Evolutionary conservation across 2,888 invertebrate genomes (phyloP), one percentile per base, ranked within the genome.

Genomic region (Caradrina kadenii): DNA sequence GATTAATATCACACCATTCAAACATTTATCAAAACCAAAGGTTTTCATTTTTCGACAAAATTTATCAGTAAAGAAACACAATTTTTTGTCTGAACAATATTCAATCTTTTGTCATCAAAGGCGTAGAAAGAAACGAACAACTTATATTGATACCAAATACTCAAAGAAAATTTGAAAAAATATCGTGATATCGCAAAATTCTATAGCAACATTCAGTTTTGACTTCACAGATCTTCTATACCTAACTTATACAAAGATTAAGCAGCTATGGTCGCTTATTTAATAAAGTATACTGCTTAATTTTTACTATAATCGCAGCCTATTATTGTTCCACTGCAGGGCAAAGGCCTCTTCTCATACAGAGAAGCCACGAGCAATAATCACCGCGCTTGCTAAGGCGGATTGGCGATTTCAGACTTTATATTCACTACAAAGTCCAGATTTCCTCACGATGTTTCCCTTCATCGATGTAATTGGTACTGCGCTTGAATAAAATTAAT

Each of bases 1-100:
- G 69, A 78, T 80, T 82, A 73, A 63, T 60, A 70, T 49, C 62
- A 60, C 2, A 53, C 70, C 61, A 65, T 69, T 63, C 52, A 31
- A 63, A 61, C 39, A 77, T 39, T 22, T 35, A 58, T n/a, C 21
- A 42, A 62, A 62, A 62, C 42, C 45, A n/a, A 53, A 50, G 22
- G 15, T 56, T 60, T 63, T 73, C 69, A 73, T 64, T 65, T 63
- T 50, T 49, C 13, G 59, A 73, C 61, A 48, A 60, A 67, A 74
- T 48, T 35, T 45, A 15, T 45, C 17, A 17, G 2, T 52, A 42
- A 22, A 52, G 26, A 63, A 59, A 72, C 45, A 52, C 50, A 31
- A 42, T 61, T 39, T 64, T 45, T 26, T 1, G 42, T 59, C 5
- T 31, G 31, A 53, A 72, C 35, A 64, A 49, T 45, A 39, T 64